Evolutionary conservation across 1,140 invertebrate genomes (phyloP), one percentile per base, ranked within the genome.

Genomic region (Drosophila littoralis): DNA sequence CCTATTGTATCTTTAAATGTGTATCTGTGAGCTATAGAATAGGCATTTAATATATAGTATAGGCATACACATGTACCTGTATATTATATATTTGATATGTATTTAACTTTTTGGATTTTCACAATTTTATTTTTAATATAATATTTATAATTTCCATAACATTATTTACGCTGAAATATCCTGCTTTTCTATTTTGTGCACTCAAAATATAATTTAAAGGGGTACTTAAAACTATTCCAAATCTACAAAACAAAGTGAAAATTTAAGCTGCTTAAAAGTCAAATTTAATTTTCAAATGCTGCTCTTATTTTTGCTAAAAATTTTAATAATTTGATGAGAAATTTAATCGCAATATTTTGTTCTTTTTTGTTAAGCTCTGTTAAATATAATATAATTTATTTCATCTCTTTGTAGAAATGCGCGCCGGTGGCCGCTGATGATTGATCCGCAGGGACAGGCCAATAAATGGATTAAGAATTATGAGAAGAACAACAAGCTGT

Each of bases 381-480:
- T 57, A 32, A 8, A 10, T 15, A 40, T 38, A 5, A 55, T 22
- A 35, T 17, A 4, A 17, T 54, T 15, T 22, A 6, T 12, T 9
- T 69, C 64, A 64, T 64, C 8, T 43, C 6, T 46, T 68, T 66
- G n/a, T 51, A 97, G 96, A 90, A 96, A 96, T 91, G 95, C 97
- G 5, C 94, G 96, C 70, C 94, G 97, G 74, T 97, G 97, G 96
- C 97, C 98, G 0, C 90, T 99, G 13, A 97, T 99, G 95, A 98
- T 99, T 80, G 98, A 99, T 93, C 98, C 98, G 0, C 97, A 99
- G 93, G 96, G 95, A 7, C 98, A 98, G 93, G 98, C 98, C 0
- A 98, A 98, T 77, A 97, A 98, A 91, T 98, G 98, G 98, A 94
- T 98, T 6, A 98, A 98, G 93, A 98, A 98, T 91, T 96, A 97